Evolutionary conservation across 2,888 invertebrate genomes (phyloP), one percentile per base, ranked within the genome.

Genomic region (Lepas anatifera): DNA sequence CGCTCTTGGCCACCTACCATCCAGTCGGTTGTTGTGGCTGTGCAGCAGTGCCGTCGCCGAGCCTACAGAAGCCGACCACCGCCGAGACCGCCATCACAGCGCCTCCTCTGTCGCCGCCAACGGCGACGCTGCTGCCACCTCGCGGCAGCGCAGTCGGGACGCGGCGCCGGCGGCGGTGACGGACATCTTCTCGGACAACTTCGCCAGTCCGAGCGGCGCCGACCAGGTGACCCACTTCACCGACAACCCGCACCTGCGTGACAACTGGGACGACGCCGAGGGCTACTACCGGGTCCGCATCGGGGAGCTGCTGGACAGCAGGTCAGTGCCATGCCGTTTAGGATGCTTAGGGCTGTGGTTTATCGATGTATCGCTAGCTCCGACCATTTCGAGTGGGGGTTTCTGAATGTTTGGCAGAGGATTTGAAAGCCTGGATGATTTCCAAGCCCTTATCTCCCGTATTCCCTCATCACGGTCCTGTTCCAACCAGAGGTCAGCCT

Each of bases 231-330:
- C 43, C 11, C 66, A 48, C 58, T 50, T 48, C 43, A 67, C 71
- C 11, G 95, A 95, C 79, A 90, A 92, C 81, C 95, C 96, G 0
- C 91, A 92, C 67, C 84, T 99, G 58, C 95, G 92, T 0, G 99
- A 99, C 79, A 99, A 99, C 79, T 99, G 98, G 98, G 99, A 99
- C 78, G 99, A 99, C 81, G 93, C 96, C 0, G 99, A 99, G 81
- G 99, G 99, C 50, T 99, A 99, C 80, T 99, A 99, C 81, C 86
- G 91, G 74, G 96, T 98, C 16, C 87, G 97, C 67, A 95, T 97
- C 75, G 95, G 98, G 1, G 99, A 74, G 67, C 71, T 71, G 25
- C 63, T 74, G 39, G 74, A 74, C 63, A 46, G 68, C 35, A 72
- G 73, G 73, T 73, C 25, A 66, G 70, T 18, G 18, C n/a, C n/a